phyloP scores from a whole-genome alignment of 2,113 vertebrate species.

The Trochalopteron elliotii region DNA sequence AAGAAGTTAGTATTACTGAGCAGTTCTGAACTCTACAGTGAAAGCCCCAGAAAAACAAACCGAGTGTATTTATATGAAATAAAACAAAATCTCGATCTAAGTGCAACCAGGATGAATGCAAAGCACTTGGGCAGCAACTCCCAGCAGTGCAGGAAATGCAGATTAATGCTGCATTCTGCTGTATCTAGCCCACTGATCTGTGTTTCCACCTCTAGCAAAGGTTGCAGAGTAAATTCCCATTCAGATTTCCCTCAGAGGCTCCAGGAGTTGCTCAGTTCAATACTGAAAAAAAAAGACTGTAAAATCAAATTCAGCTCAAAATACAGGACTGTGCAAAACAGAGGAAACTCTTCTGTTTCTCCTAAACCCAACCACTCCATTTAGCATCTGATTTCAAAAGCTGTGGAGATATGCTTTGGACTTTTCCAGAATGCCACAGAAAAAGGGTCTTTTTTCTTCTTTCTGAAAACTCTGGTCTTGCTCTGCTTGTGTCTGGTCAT shows the following conservation, averaged over 20 bases:
- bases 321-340: background rate
- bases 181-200: background rate
- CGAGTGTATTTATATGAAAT: background rate
- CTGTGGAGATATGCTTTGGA: background rate
- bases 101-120: background rate
- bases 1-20: background rate
- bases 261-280: background rate
- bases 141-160: background rate
- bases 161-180: background rate
- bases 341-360: background rate
- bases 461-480: background rate
- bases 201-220: background rate
- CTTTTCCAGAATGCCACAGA: background rate
- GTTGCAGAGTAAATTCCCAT: background rate
- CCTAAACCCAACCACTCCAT: background rate
- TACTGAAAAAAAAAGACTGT: background rate
- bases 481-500: background rate
- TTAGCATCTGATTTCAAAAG: slow-evolving; percentile 1
- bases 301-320: background rate
- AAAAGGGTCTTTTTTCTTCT: background rate
- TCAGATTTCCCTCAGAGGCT: background rate
- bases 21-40: background rate
- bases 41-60: background rate
- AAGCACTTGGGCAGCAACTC: background rate
- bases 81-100: background rate